Conservation (phyloP, 1,140 invertebrate genomes). For the Drosophila auraria region DNA sequence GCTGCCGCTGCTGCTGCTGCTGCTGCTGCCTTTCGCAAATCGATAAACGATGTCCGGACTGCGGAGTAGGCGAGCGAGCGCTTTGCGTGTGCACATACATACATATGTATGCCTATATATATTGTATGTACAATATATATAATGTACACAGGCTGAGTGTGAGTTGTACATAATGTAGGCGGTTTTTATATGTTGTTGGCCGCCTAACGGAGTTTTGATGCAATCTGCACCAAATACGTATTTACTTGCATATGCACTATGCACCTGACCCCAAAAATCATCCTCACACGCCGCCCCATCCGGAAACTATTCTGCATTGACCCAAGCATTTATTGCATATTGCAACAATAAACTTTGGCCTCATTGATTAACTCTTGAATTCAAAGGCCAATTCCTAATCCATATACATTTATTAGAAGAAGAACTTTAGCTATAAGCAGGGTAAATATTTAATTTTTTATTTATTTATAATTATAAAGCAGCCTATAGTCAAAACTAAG, state of each 20-base stretch:
- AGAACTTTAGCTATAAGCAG: not conserved
- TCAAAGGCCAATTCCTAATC: not conserved
- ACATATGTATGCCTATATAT: constrained; percentile 13
- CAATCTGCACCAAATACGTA: constrained; percentile 28
- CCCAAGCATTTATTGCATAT: constrained; percentile 4
- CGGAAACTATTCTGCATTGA: constrained; percentile 24
- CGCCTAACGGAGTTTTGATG: constrained; percentile 46
- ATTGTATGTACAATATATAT: constrained; percentile 12
- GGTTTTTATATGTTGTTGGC: constrained; percentile 29
- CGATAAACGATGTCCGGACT: constrained; percentile 79
- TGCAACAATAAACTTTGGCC: constrained; percentile 12
- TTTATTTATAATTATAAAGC: not conserved
- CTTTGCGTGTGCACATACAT: constrained; percentile 65
- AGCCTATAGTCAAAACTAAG: not conserved
- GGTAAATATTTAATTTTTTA: not conserved
- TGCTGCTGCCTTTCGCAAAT: constrained; percentile 76
- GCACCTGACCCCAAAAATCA: constrained; percentile 31
- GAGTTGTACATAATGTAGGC: constrained; percentile 38
- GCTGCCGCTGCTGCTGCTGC: constrained; percentile 20
- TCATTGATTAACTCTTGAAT: constrained; percentile 20
- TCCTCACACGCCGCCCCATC: constrained; percentile 9
- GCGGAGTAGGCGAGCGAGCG: constrained; percentile 69
- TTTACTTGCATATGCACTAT: constrained; percentile 12
- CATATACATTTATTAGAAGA: too few species aligned
- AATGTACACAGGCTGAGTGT: constrained; percentile 7